These are phyloP conservation scores for Meriones psammophilus DNA, from an alignment of 2,797 vertebrate genomes.

Conservation along the genomic window DNA sequence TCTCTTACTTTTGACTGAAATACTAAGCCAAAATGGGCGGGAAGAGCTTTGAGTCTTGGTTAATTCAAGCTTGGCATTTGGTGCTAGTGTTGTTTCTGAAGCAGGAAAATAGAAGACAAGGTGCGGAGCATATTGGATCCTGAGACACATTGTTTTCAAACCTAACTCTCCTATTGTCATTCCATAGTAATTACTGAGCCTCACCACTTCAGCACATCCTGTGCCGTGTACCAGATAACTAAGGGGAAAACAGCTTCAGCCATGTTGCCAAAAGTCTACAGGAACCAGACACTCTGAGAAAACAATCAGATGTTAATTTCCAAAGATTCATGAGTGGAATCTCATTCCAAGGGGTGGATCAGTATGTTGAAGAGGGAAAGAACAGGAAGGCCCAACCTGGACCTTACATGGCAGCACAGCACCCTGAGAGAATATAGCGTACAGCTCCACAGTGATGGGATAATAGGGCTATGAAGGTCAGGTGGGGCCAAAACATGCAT, in stretches of 20 bases:
- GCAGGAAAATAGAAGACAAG: not conserved
- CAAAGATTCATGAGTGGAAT: not conserved
- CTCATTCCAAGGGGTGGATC: not conserved
- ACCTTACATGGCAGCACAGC: not conserved
- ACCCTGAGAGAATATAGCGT: not conserved
- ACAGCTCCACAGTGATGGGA: too few relatives aligned
- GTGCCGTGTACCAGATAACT: not conserved
- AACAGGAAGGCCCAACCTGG: not conserved
- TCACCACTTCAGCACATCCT: not conserved
- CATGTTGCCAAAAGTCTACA: not conserved
- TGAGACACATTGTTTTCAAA: not conserved
- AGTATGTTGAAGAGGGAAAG: not conserved
- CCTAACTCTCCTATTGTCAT: not conserved
- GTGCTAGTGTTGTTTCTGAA: not conserved
- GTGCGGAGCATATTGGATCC: not conserved
- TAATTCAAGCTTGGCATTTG: not conserved
- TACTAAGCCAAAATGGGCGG: not conserved
- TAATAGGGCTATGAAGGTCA: not conserved
- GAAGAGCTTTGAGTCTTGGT: not conserved
- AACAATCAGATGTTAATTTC: conserved; percentile 8
- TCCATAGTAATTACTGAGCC: not conserved
- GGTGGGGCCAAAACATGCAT: not conserved
- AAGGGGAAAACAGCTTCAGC: not conserved
- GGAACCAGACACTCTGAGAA: not conserved
- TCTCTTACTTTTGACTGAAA: not conserved